Base-by-base conservation (phyloP, 2,797 vertebrate species). In the Leuciscus waleckii region DNA sequence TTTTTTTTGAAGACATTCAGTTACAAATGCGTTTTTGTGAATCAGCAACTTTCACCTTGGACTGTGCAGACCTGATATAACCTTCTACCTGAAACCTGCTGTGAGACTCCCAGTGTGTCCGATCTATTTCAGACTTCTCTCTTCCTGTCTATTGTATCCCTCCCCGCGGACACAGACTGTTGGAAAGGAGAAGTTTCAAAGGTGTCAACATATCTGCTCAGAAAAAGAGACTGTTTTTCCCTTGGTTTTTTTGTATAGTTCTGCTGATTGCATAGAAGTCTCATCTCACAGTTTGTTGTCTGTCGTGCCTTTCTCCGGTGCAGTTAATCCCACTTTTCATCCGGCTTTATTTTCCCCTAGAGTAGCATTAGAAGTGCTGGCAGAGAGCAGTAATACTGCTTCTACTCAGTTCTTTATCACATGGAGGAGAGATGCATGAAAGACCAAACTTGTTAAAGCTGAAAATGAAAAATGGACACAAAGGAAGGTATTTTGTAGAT, bases 1-100 rank as follows among this genome's bases (percentile, higher is more conserved):
- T 0, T 3, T 11, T 26, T 58, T 65, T 65, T 61, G 7, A 67
- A 32, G 26, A 49, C 10, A 11, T 46, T 46, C 2, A 4, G 2
- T 51, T 16, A 49, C n/a, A 39, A 23, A 19, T 17, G 5, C 8
- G 0, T 69, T 35, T 79, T 58, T 43, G 8, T 14, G 58, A 39
- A 8, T 51, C n/a, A 13, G 19, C 63, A 65, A 32, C 63, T 32
- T 32, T 65, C 63, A 65, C 63, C 63, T 65, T 56, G 56, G 35
- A 69, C 26, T 7, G 58, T 32, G 41, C 32, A 29, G 78, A 67
- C 78, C 63, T 77, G 63, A 84, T 78, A 43, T 58, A 56, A 58
- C 49, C 74, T 84, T 84, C 23, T 51, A 78, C 49, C 63, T 43
- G 63, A 49, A 68, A 67, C 75, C 49, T 84, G 63, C 37, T 84